A percentile compares a stretch with the other conserved stretches of the same genome.
These are phyloP conservation scores for Lasius platythorax DNA, from an alignment of 2,888 invertebrate species.

Conservation along the genomic window DNA sequence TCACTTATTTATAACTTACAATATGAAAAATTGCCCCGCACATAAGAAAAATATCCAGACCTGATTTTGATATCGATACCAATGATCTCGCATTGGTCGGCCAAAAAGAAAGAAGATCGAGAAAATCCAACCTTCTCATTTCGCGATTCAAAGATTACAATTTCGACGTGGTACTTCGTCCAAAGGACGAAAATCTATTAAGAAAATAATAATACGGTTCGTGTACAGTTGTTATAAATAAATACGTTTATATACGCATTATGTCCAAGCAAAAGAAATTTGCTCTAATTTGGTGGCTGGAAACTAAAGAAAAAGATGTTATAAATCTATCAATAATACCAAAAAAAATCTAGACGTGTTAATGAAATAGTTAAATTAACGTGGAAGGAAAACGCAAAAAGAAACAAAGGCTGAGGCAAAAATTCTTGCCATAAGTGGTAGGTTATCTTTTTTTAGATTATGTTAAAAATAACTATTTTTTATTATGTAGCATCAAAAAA, in stretches of 20 bases:
- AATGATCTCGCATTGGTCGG: too few species aligned
- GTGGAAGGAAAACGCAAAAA: not conserved
- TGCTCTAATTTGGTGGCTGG: not conserved
- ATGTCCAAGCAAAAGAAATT: not conserved
- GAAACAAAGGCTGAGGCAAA: not conserved
- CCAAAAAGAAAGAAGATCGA: not conserved
- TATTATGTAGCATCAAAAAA: too few species aligned
- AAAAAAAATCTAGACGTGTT: not conserved
- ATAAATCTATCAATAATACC: not conserved
- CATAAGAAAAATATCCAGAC: not conserved
- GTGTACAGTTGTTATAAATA: not conserved
- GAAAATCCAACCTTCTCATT: too few species aligned
- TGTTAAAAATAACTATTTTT: not conserved
- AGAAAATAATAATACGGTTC: not conserved
- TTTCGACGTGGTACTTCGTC: too few species aligned
- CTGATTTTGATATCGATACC: too few species aligned
- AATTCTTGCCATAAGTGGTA: conserved; percentile 8
- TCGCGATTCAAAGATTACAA: too few species aligned
- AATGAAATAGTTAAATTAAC: not conserved
- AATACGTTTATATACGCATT: not conserved
- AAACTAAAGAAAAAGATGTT: not conserved
- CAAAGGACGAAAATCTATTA: not conserved
- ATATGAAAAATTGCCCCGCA: not conserved
- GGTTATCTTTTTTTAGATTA: not conserved
- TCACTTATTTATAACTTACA: not conserved